Base-by-base conservation (phyloP, 2,888 invertebrate species). In the Diloba caeruleocephala region DNA sequence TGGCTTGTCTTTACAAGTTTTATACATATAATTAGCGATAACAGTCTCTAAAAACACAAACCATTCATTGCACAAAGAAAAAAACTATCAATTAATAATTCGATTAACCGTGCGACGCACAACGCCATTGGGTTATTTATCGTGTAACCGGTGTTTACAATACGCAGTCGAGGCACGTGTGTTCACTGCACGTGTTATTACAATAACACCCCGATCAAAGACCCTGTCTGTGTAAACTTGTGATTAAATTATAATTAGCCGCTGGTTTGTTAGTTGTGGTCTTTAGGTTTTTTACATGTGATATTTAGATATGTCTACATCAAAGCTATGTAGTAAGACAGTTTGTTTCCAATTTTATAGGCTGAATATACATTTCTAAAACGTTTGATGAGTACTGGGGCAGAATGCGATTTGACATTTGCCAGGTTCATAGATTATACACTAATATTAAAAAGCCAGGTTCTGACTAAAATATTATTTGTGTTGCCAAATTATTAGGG, bases 171-270 rank as follows among this genome's bases (percentile, higher is more conserved):
- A 39, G 74, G 72, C 85, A 84, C 85, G 85, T 81, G 84, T 81
- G 75, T 52, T 53, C 61, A 51, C 41, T 60, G 76, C 86, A 88
- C 83, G 85, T 88, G 88, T 83, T 77, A 72, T 78, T 78, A 87
- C 81, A 87, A 88, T 85, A 89, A 88, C 90, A 89, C 59, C 65
- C 68, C 80, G 89, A 88, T 86, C 88, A 86, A 87, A 87, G 87
- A 87, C 87, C 88, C 74, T 76, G 69, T 64, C 79, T 76, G 71
- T 74, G 77, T 82, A 79, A 57, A 64, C 64, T 64, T 57, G 50
- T 64, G 68, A 72, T 72, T 59, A 78, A 79, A 81, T 78, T 83
- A 79, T 78, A 79, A 81, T 78, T 77, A 71, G 56, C 51, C 21
- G 8, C 9, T 28, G 33, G 23, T 39, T 52, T 51, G 44, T 62